Conservation (phyloP, 2,888 invertebrate genomes). For the Pachycephus smyrnensis region DNA sequence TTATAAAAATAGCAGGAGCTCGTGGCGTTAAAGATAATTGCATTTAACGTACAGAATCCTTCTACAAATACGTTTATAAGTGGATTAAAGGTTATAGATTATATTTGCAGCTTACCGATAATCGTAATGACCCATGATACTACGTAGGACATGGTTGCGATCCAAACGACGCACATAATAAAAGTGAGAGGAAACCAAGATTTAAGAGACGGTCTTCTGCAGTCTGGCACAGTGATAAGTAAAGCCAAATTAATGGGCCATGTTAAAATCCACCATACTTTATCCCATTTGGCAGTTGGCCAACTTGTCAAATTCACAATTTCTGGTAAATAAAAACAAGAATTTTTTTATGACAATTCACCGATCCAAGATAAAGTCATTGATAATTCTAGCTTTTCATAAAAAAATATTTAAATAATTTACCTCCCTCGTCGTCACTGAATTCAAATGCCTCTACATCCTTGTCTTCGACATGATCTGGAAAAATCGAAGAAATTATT, state of each 20-base stretch:
- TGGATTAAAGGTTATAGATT: background rate
- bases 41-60: background rate
- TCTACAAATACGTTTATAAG: background rate
- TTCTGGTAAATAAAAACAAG: background rate
- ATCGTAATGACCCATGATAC: constrained; percentile 88
- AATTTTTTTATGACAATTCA: background rate
- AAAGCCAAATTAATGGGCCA: constrained; percentile 82
- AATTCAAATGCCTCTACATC: constrained; percentile 40
- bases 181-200: constrained; percentile 77
- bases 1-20: background rate
- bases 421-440: constrained; percentile 37
- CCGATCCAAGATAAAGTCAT: background rate
- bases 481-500: background rate
- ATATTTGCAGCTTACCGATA: constrained; percentile 72
- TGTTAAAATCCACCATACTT: constrained; percentile 75
- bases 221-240: constrained; percentile 83
- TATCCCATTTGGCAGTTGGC: constrained; percentile 69
- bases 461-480: constrained; percentile 29
- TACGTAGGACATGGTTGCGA: constrained; percentile 83
- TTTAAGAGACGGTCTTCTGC: constrained; percentile 71
- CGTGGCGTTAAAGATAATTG: background rate
- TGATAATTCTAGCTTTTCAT: background rate
- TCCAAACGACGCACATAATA: constrained; percentile 85
- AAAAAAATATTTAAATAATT: background rate
- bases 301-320: constrained; percentile 70